A percentile compares a stretch with the other conserved stretches of the same genome.
Evolutionary conservation across 2,888 invertebrate genomes (phyloP).

Genomic region (Cephus nigrinus): DNA sequence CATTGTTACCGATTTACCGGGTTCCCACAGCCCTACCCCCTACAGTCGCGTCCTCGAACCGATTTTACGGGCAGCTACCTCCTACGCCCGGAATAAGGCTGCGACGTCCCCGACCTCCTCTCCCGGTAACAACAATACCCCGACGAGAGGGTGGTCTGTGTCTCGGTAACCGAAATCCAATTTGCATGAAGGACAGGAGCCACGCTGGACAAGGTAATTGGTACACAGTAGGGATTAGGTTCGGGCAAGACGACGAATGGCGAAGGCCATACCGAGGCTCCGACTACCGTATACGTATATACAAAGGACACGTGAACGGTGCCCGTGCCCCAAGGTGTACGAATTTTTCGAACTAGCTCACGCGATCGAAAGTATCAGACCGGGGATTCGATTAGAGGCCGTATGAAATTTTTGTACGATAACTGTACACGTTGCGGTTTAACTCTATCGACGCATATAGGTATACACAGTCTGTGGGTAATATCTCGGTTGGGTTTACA

Average conservation of each 20-base stretch:
- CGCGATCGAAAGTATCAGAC: neutral
- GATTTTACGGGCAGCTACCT: constrained; percentile 9
- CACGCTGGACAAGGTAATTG: constrained; percentile 52
- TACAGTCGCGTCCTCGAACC: neutral
- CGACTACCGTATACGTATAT: neutral
- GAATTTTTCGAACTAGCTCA: neutral
- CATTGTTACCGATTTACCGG: constrained; percentile 10
- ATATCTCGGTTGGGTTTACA: constrained; percentile 27
- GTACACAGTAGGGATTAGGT: constrained; percentile 54
- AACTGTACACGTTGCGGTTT: neutral
- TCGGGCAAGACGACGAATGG: constrained; percentile 46
- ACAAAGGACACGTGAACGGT: neutral
- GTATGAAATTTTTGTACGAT: neutral
- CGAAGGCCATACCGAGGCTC: neutral
- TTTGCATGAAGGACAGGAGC: constrained; percentile 53
- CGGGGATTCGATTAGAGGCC: neutral
- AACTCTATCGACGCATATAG: neutral
- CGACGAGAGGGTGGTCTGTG: constrained; percentile 14
- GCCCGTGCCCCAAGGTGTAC: too few species aligned
- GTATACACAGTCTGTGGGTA: neutral
- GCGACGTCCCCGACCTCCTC: neutral
- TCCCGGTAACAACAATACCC: constrained; percentile 10
- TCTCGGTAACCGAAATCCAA: constrained; percentile 55
- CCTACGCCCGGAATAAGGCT: neutral
- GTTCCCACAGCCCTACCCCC: neutral